These are phyloP conservation scores for Protula sp. DNA, from an alignment of 2,888 invertebrate species.

Conservation along the genomic window DNA sequence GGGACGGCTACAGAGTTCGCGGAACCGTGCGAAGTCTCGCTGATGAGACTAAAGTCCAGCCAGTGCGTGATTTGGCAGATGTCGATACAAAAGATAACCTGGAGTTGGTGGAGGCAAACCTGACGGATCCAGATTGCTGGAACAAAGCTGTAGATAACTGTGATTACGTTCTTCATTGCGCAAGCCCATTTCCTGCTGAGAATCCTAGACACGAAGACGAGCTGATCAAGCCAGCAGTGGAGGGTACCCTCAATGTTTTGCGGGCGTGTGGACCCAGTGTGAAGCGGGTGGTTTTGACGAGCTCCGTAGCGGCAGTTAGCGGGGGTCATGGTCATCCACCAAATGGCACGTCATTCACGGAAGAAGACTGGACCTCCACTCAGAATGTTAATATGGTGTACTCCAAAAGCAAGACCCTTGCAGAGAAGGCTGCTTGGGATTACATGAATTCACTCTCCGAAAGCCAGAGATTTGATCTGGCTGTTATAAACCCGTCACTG, in stretches of 20 bases:
- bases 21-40: background rate
- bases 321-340: constrained; percentile 5
- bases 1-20: background rate
- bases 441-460: too few relatives aligned
- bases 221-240: constrained; percentile 55
- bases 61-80: background rate
- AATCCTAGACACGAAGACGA: constrained; percentile 51
- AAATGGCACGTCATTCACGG: background rate
- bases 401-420: background rate
- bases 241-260: constrained; percentile 56
- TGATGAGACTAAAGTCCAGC: background rate
- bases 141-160: constrained; percentile 51
- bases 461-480: background rate
- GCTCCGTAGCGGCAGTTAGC: constrained; percentile 54
- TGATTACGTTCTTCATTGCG: constrained; percentile 54
- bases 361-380: background rate
- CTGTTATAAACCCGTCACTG: background rate
- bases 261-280: constrained; percentile 55
- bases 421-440: background rate
- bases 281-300: constrained; percentile 57
- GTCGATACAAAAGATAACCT: background rate
- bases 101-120: background rate
- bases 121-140: background rate
- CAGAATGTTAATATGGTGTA: background rate
- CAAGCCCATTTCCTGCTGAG: constrained; percentile 51